phyloP scores from a whole-genome alignment of 2,888 invertebrate species.

The Drosophila atroscutellata region DNA sequence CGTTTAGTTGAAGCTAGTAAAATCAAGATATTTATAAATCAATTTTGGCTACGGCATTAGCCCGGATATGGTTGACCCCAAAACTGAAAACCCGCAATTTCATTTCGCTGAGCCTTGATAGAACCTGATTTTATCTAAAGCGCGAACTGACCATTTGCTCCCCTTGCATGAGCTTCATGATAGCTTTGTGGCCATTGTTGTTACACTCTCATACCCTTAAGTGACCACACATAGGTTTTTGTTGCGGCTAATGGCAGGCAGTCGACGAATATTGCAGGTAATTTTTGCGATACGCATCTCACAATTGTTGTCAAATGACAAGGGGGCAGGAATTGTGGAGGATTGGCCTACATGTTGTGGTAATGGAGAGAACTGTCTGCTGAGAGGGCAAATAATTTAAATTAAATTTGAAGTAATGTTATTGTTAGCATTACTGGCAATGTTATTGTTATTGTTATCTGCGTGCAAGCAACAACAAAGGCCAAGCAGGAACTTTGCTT shows the following conservation, averaged over 20 bases:
- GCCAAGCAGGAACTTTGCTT: conserved; percentile 39
- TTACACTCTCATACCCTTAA: conserved; percentile 13
- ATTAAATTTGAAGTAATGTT: conserved; percentile 82
- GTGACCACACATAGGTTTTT: conserved; percentile 30
- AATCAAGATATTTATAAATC: conserved; percentile 6
- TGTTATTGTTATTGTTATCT: conserved; percentile 71
- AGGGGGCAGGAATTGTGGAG: neutral
- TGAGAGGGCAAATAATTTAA: conserved; percentile 71
- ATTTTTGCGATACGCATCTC: conserved; percentile 71
- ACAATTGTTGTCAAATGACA: conserved; percentile 60
- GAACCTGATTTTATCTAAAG: conserved; percentile 58
- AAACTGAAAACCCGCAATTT: conserved; percentile 13
- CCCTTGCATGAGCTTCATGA: conserved; percentile 2
- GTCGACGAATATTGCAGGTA: conserved; percentile 65
- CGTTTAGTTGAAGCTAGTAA: conserved; percentile 2
- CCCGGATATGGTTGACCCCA: conserved; percentile 38
- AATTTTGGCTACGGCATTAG: conserved; percentile 16
- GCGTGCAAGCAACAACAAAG: conserved; percentile 28
- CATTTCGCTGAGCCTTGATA: conserved; percentile 30
- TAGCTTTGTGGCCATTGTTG: conserved; percentile 32
- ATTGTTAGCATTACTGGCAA: conserved; percentile 63
- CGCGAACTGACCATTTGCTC: conserved; percentile 62
- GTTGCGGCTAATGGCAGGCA: conserved; percentile 45
- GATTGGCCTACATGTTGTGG: neutral
- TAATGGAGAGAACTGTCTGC: conserved; percentile 1